Conservation (phyloP, 2,797 vertebrate genomes). For the Pampus argenteus region DNA sequence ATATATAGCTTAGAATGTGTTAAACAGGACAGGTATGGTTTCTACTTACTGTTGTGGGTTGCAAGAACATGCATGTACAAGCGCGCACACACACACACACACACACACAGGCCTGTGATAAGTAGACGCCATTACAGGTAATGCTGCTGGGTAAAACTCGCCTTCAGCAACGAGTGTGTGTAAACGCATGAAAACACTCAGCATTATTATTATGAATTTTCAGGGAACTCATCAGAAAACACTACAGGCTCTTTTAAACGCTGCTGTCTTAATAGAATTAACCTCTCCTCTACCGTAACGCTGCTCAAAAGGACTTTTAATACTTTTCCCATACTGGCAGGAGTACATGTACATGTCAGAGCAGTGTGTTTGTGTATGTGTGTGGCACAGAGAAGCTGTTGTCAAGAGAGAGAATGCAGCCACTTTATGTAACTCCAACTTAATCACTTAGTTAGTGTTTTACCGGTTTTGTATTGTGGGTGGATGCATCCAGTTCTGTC, state of each 20-base stretch:
- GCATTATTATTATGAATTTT: constrained; percentile 13
- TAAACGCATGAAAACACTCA: constrained; percentile 11
- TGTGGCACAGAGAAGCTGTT: constrained; percentile 31
- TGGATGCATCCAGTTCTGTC: constrained; percentile 60
- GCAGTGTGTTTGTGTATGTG: constrained; percentile 22
- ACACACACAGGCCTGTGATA: constrained; percentile 6
- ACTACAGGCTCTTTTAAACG: constrained; percentile 16
- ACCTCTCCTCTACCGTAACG: not conserved
- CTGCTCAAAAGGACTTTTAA: not conserved
- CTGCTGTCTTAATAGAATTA: constrained; percentile 16
- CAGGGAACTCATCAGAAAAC: not conserved
- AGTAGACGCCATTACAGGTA: constrained; percentile 1
- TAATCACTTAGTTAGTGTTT: constrained; percentile 49
- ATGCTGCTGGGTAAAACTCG: constrained; percentile 11
- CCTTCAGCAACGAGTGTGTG: constrained; percentile 21
- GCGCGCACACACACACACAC: constrained; percentile 12
- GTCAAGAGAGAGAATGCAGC: constrained; percentile 58
- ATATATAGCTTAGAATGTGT: constrained; percentile 29
- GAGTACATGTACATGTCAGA: constrained; percentile 29
- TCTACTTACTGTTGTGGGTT: constrained; percentile 4
- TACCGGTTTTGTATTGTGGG: constrained; percentile 39
- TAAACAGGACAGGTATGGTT: not conserved
- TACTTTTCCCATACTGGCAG: constrained; percentile 7
- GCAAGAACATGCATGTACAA: constrained; percentile 2
- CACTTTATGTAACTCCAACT: constrained; percentile 69